Evolutionary conservation across 1,140 invertebrate species (phyloP).

Genomic region (Amyelois transitella): DNA sequence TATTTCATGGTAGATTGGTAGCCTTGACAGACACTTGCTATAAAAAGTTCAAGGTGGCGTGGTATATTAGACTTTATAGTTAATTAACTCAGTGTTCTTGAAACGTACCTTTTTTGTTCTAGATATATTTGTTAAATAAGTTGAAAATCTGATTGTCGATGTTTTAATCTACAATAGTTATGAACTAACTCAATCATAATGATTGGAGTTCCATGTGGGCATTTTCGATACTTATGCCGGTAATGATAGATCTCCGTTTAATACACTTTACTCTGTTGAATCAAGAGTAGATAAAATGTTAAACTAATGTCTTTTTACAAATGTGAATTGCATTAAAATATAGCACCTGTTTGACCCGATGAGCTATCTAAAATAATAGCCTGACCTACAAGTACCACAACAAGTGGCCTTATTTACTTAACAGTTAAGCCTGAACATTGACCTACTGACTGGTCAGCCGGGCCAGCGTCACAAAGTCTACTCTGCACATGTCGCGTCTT

Average conservation of each 20-base stretch:
- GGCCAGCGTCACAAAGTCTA: slow-evolving; percentile 10
- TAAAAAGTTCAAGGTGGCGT: neutral
- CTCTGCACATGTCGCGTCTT: neutral
- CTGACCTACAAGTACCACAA: neutral
- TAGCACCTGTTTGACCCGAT: no score
- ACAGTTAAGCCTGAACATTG: slow-evolving; percentile 13
- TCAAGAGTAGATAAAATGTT: no score
- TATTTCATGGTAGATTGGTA: no score
- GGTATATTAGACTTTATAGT: neutral
- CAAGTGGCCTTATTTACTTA: neutral
- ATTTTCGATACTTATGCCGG: no score
- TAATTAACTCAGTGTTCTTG: slow-evolving; percentile 2
- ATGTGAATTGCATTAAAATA: no score
- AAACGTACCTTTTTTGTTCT: neutral
- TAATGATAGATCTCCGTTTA: no score
- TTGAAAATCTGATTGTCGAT: neutral
- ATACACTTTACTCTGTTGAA: no score
- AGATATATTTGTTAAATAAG: neutral
- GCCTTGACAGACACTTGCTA: neutral
- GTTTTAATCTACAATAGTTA: neutral
- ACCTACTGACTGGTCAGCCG: slow-evolving; percentile 14
- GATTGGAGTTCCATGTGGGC: no score
- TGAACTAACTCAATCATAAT: no score
- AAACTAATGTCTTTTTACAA: no score
- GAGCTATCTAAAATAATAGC: no score